These are phyloP conservation scores for Sebastes fasciatus DNA, from an alignment of 2,113 vertebrate species.

Conservation along the genomic window DNA sequence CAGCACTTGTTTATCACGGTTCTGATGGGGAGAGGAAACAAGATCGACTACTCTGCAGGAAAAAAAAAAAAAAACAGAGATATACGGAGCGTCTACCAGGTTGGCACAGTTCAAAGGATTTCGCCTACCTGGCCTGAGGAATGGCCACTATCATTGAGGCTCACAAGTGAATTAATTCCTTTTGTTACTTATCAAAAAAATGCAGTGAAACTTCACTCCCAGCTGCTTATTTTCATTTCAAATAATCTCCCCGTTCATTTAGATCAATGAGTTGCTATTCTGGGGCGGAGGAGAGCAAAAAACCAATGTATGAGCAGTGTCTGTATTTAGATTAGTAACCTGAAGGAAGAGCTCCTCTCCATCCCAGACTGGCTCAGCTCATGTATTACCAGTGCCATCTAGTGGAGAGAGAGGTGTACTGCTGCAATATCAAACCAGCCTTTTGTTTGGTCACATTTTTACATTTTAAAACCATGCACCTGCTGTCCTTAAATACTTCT, in stretches of 20 bases:
- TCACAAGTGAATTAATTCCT: constrained; percentile 67
- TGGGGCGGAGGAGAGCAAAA: constrained; percentile 58
- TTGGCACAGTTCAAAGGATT: constrained; percentile 71
- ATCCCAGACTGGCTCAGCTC: constrained; percentile 29
- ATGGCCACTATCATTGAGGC: constrained; percentile 57
- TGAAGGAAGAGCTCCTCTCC: constrained; percentile 52
- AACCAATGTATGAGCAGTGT: constrained; percentile 68
- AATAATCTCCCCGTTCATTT: constrained; percentile 68
- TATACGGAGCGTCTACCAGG: constrained; percentile 42
- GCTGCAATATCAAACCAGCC: constrained; percentile 23
- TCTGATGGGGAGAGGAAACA: constrained; percentile 57
- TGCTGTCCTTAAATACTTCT: constrained; percentile 23
- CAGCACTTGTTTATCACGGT: constrained; percentile 61
- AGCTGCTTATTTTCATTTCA: constrained; percentile 79
- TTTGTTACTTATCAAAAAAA: constrained; percentile 79
- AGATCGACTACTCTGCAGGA: constrained; percentile 57
- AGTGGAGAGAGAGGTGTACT: constrained; percentile 52
- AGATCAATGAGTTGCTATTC: constrained; percentile 70
- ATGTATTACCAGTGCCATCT: constrained; percentile 83
- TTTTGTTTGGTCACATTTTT: not conserved
- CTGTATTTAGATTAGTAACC: constrained; percentile 75
- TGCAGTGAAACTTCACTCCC: constrained; percentile 66
- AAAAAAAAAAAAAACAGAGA: constrained; percentile 17
- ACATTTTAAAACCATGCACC: not conserved
- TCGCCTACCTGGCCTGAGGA: constrained; percentile 55